Evolutionary conservation across 2,888 invertebrate genomes (phyloP).

Genomic region (Drosophila peninsularis): DNA sequence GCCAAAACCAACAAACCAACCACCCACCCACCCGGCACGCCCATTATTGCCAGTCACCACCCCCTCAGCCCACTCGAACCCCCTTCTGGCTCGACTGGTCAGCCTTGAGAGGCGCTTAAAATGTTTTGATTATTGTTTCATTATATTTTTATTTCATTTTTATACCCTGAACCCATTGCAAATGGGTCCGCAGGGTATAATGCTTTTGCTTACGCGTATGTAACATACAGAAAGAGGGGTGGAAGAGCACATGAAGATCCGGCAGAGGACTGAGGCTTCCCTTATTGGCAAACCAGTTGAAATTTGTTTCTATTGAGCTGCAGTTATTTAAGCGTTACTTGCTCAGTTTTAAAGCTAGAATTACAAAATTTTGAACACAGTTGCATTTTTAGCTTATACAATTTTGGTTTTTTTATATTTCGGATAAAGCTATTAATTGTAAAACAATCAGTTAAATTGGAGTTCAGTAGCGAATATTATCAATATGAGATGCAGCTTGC

Average conservation of each 20-base stretch:
- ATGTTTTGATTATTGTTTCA: slow-evolving; percentile 71
- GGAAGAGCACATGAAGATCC: too few species aligned
- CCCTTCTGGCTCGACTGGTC: slow-evolving; percentile 43
- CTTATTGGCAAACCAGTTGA: too few species aligned
- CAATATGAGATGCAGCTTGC: rapidly evolving
- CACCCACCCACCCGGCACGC: slow-evolving; percentile 8
- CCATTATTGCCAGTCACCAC: background rate
- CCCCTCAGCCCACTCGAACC: slow-evolving; percentile 4
- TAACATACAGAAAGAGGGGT: too few species aligned
- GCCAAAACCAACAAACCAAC: background rate
- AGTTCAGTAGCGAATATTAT: background rate
- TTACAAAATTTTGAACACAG: background rate
- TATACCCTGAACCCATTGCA: background rate
- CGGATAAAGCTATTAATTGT: background rate
- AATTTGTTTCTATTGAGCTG: background rate
- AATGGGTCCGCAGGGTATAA: background rate
- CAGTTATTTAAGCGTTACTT: background rate
- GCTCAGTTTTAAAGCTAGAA: background rate
- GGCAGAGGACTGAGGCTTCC: background rate
- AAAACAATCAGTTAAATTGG: background rate
- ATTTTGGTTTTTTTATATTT: background rate
- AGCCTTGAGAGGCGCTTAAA: slow-evolving; percentile 76
- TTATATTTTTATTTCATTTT: slow-evolving; percentile 31
- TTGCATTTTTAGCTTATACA: background rate
- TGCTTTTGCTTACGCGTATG: background rate